Evolutionary conservation across 2,113 vertebrate species (phyloP), one percentile per base, ranked within the genome.

Genomic region (Himantopus leucocephalus): DNA sequence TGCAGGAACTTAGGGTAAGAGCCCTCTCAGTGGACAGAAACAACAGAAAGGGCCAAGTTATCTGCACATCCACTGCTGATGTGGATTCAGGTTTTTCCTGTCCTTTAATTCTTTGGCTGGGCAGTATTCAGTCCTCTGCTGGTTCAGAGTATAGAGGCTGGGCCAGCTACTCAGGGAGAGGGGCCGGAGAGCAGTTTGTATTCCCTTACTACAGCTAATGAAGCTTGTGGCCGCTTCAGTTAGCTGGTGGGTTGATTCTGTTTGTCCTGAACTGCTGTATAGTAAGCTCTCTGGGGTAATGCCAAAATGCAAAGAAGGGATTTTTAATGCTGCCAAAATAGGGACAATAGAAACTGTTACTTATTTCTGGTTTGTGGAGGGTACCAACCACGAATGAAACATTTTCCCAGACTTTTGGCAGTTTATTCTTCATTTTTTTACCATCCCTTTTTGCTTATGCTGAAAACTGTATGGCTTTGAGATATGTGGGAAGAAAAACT

Each of bases 1-100:
- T 99, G 62, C 98, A 97, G 88, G 98, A 96, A 83, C 98, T 99
- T 26, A 95, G 95, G 98, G 99, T 99, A 98, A 92, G 98, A 85
- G 32, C 24, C 16, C 47, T 35, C 27, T 45, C 37, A 85, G 34
- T 14, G 85, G 67, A 45, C 60, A 47, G 37, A 62, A 71, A 70
- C 11, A 43, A 30, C 29, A 59, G 22, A 39, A 50, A 48, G 52
- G 29, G 39, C 4, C n/a, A 56, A 12, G 41, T 62, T 62, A 32
- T 45, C 41, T 48, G 55, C 47, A 59, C 10, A 12, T 19, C 58
- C 50, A 34, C 59, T 73, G 30, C 20, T 3, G 1, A 3, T 5
- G 12, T 10, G 29, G 24, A 17, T 55, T 45, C 47, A 5, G 5
- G 6, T 39, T 29, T 52, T 47, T 53, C 39, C 66, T 45, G 35